These are phyloP conservation scores for Trochalopteron elliotii DNA, from an alignment of 2,113 vertebrate genomes.

Conservation along the genomic window DNA sequence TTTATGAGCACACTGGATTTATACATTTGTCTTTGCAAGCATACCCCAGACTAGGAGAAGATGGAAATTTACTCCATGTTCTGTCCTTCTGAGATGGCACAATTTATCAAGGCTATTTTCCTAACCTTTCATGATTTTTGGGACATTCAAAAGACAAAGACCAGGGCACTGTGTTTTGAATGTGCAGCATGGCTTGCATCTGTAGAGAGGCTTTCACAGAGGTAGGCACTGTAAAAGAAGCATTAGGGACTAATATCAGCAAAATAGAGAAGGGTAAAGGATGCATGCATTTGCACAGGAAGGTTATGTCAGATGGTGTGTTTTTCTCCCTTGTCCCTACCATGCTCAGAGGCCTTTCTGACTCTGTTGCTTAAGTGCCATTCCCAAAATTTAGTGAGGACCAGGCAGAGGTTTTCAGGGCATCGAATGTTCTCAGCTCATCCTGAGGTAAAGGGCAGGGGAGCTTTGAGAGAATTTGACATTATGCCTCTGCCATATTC, in stretches of 20 bases:
- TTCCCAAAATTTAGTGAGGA: not conserved
- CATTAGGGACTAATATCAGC: not conserved
- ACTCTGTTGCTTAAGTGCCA: not conserved
- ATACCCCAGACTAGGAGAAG: not conserved
- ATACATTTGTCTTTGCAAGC: not conserved
- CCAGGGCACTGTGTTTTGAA: not conserved
- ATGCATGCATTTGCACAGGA: not conserved
- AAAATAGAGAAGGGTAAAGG: not conserved
- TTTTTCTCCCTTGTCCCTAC: not conserved
- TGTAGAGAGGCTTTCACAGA: not conserved
- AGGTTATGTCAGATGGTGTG: not conserved
- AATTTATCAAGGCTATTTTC: not conserved
- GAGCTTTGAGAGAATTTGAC: not conserved
- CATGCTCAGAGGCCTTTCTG: not conserved
- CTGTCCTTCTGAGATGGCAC: not conserved
- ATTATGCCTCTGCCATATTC: not conserved
- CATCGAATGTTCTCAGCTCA: fast-evolving
- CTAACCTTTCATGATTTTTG: not conserved
- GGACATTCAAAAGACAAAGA: not conserved
- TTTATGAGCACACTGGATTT: not conserved
- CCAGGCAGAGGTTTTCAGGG: not conserved
- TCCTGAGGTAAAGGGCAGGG: not conserved
- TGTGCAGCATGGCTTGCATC: not conserved
- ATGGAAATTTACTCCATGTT: not conserved
- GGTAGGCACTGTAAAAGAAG: fast-evolving